Base-by-base conservation (phyloP, 2,797 vertebrate species). In the Chloroceryle inda region DNA sequence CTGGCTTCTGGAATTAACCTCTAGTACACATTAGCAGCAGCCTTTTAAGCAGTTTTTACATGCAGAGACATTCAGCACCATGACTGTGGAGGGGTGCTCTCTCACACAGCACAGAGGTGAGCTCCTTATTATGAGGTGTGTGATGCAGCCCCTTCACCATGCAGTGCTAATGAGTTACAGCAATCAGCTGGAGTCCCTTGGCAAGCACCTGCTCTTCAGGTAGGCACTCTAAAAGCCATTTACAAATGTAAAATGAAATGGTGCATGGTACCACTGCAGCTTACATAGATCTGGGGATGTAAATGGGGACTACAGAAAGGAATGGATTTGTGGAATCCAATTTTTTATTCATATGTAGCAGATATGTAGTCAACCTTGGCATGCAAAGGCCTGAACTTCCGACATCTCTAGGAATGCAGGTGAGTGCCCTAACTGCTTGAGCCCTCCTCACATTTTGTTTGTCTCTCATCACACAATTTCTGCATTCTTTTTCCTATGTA, bases 1-100 rank as follows among this genome's bases (percentile, higher is more conserved):
- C 63, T 9, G 19, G 52, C 76, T 97, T 91, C 78, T 85, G 75
- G 85, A 97, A 97, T 97, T 97, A 97, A 93, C 94, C 85, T 93
- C 78, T 85, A 68, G 47, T 67, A 68, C 3, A 7, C 59, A 73
- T 90, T 80, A 96, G 6, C 58, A 35, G 55, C 81, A 84, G 42
- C 23, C 8, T 90, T 88, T 84, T 44, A 61, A 78, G 59, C 18
- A 42, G 22, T 26, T 88, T 87, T 71, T 81, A 9, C 14, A 23
- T 55, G 11, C 19, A 24, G 19, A 6, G 6, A 7, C 5, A 5
- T 53, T 86, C 15, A 42, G 61, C 13, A 6, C 4, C 0, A 3
- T 38, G 35, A 9, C 3, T 7, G 8, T 1, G 0, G 45, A 79
- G 18, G 23, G 15, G 1, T 29, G 68, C 8, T 6, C 33, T 77